Percentiles rank a stretch among this genome's conserved stretches.
Evolutionary conservation across 2,797 vertebrate species (phyloP).

Genomic region (Rhyacichthys aspro): DNA sequence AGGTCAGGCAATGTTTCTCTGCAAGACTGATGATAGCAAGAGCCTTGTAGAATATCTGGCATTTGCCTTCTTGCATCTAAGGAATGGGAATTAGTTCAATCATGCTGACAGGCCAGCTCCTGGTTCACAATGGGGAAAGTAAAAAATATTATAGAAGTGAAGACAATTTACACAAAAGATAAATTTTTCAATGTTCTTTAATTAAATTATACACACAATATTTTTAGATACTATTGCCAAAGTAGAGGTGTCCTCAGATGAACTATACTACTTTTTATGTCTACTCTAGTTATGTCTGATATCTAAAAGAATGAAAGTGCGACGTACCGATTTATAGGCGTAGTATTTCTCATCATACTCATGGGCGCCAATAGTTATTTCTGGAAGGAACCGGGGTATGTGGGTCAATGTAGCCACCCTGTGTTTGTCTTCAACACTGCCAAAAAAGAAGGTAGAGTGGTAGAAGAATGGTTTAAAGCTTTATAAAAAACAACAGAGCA

Average conservation of each 20-base stretch:
- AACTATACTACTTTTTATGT: no score
- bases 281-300: no score
- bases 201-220: no score
- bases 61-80: slow-evolving; percentile 50
- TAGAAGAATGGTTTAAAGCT: not conserved
- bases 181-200: no score
- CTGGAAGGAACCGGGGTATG: slow-evolving; percentile 85
- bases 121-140: slow-evolving; percentile 4
- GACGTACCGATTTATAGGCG: slow-evolving; percentile 80
- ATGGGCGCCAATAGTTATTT: slow-evolving; percentile 85
- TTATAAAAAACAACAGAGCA: not conserved
- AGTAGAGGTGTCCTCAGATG: no score
- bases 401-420: slow-evolving; percentile 69
- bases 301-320: no score
- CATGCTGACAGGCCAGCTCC: not conserved
- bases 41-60: slow-evolving; percentile 52
- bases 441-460: not conserved
- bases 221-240: no score
- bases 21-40: slow-evolving; percentile 58
- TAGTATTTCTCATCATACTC: slow-evolving; percentile 79
- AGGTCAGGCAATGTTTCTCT: slow-evolving; percentile 76
- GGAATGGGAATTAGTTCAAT: slow-evolving; percentile 42
- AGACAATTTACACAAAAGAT: no score
- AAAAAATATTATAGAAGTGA: not conserved
- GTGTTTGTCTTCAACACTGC: slow-evolving; percentile 86